These are phyloP conservation scores for Drosophila kepulauana DNA, from an alignment of 1,140 invertebrate species.

Conservation along the genomic window DNA sequence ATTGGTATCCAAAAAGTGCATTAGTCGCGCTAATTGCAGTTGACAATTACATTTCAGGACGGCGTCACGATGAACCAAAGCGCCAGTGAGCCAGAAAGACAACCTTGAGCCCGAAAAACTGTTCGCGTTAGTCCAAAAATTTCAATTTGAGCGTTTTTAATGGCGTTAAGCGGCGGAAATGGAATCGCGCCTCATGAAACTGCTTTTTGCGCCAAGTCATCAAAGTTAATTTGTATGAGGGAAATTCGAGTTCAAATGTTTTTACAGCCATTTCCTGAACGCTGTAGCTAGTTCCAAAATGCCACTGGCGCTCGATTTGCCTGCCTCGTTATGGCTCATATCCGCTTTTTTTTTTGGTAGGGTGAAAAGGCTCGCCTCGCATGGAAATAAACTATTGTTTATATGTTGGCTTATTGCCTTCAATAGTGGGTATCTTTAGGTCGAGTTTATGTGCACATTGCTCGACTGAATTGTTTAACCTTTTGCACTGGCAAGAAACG, in stretches of 20 bases:
- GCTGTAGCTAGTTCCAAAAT: conserved; percentile 35
- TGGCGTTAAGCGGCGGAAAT: conserved; percentile 77
- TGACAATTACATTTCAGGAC: conserved; percentile 66
- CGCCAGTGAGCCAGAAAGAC: too few relatives aligned
- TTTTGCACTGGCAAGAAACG: conserved; percentile 23
- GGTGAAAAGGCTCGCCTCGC: not conserved
- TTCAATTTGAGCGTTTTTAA: conserved; percentile 78
- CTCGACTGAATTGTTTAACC: conserved; percentile 19
- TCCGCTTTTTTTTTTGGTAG: not conserved
- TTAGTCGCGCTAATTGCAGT: conserved; percentile 68
- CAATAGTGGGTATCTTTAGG: not conserved
- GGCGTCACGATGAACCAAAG: conserved; percentile 3
- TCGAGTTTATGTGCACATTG: not conserved
- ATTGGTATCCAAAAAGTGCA: conserved; percentile 58
- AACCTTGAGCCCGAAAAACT: conserved; percentile 20
- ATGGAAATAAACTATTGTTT: conserved; percentile 16
- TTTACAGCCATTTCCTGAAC: conserved; percentile 70
- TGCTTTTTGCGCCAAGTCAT: conserved; percentile 75
- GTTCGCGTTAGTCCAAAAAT: conserved; percentile 28
- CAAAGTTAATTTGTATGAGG: conserved; percentile 71
- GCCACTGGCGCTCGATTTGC: conserved; percentile 27
- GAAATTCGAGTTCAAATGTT: conserved; percentile 74
- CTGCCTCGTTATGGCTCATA: conserved; percentile 8
- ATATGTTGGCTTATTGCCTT: not conserved
- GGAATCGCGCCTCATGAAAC: conserved; percentile 67